Evolutionary conservation across 2,888 invertebrate genomes (phyloP), one percentile per base, ranked within the genome.

Genomic region (Eupithecia pulchellata): DNA sequence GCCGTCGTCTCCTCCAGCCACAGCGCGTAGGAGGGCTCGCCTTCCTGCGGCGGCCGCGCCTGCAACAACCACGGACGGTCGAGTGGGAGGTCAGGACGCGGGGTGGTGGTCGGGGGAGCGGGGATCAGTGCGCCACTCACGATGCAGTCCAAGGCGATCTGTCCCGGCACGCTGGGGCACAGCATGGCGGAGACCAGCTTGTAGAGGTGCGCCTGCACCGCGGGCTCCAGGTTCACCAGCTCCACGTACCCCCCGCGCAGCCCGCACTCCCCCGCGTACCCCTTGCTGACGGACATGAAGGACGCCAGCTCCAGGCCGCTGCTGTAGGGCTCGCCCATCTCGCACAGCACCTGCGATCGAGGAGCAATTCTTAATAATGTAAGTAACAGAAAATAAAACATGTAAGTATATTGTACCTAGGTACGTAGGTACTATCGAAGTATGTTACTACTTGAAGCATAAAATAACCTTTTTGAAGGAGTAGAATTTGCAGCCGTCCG

Each of bases 281-380:
- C 99, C 95, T 99, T 99, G 1, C 99, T 99, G 66, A 97, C 96
- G 4, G 99, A 98, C 96, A 98, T 97, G 91, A 99, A 99, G 76
- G 98, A 98, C 3, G 97, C 98, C 79, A 99, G 91, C 90, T 99
- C 98, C 96, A 98, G 96, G 57, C 94, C 87, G 72, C 90, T 93
- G 90, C 89, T 93, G 90, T 98, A 99, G 0, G 98, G 98, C 13
- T 95, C 95, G 0, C 99, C 99, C 97, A 99, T 96, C 88, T 98
- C 98, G 32, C 89, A 95, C 90, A 99, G 89, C 1, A 99, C 97
- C 95, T 95, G 72, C n/a, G 17, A 30, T 17, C 42, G 42, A 13
- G 39, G 39, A 5, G 39, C 17, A 39, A 17, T 39, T 39, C 5
- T 17, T 6, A 39, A 39, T 39, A 4, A 34, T 11, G 6, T 36